Percentiles rank a stretch among this genome's conserved stretches.
Conservation (phyloP, 2,113 vertebrate species). For the Eleginops maclovinus region DNA sequence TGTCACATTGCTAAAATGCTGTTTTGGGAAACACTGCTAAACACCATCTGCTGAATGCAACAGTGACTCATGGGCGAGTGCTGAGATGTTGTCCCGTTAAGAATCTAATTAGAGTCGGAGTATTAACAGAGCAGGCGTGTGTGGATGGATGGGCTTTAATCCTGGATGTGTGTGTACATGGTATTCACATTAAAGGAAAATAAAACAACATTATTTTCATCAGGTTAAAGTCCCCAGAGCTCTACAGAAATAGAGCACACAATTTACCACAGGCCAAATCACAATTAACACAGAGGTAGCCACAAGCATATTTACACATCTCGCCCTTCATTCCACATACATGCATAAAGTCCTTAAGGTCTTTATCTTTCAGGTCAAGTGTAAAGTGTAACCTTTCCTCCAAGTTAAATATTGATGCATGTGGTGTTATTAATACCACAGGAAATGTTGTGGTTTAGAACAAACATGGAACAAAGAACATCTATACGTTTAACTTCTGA, state of each 20-base stretch:
- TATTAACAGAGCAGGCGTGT: slow-evolving; percentile 11
- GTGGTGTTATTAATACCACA: neutral
- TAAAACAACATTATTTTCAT: neutral
- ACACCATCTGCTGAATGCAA: slow-evolving; percentile 45
- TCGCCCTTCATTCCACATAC: neutral
- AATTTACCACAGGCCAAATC: slow-evolving; percentile 11
- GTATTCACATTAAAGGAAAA: neutral
- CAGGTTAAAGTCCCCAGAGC: slow-evolving; percentile 7
- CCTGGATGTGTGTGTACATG: neutral
- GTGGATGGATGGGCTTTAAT: neutral
- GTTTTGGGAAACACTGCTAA: slow-evolving; percentile 30
- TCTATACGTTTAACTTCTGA: neutral
- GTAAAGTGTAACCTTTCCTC: neutral
- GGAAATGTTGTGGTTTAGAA: neutral
- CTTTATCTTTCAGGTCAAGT: slow-evolving; percentile 5
- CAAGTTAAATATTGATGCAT: neutral
- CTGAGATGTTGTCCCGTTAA: slow-evolving; percentile 11
- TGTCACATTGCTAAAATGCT: slow-evolving; percentile 43
- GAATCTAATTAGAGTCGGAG: slow-evolving; percentile 17
- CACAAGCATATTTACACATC: neutral
- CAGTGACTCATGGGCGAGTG: neutral
- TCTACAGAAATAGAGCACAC: slow-evolving; percentile 29
- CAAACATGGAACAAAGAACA: neutral
- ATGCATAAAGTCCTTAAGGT: neutral
- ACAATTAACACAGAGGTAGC: slow-evolving; percentile 14